Evolutionary conservation across 2,888 invertebrate species (phyloP).

Genomic region (Drosophila sordidula): DNA sequence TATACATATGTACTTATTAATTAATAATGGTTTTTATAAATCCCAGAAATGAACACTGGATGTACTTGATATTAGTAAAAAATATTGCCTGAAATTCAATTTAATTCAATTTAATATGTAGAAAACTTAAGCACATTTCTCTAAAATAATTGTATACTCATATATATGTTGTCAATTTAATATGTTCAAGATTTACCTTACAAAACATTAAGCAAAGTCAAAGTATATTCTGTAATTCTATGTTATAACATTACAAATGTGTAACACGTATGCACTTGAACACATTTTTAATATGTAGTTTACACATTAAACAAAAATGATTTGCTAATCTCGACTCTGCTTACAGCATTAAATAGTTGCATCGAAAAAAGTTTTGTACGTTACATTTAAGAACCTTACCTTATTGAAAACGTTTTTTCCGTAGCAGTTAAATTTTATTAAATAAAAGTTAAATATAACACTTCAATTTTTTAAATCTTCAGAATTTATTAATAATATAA

Average conservation of each 20-base stretch:
- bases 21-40: conserved; percentile 58
- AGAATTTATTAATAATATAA: too few species aligned
- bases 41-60: conserved; percentile 43
- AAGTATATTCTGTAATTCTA: conserved; percentile 20
- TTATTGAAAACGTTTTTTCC: conserved; percentile 59
- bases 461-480: neutral
- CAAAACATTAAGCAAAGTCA: conserved; percentile 3
- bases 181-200: conserved; percentile 23
- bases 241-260: conserved; percentile 19
- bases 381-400: conserved; percentile 47
- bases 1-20: conserved; percentile 49
- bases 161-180: conserved; percentile 19
- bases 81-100: conserved; percentile 23
- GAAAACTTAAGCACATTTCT: conserved; percentile 29
- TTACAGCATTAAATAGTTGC: conserved; percentile 22
- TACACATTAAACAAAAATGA: conserved; percentile 29
- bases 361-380: conserved; percentile 36
- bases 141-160: conserved; percentile 42
- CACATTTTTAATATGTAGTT: conserved; percentile 46
- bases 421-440: conserved; percentile 71
- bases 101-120: conserved; percentile 42
- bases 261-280: conserved; percentile 38
- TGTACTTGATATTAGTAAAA: conserved; percentile 35
- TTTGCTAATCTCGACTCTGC: conserved; percentile 21
- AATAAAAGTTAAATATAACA: conserved; percentile 58